These are phyloP conservation scores for Diarsia rubi DNA, from an alignment of 2,888 invertebrate genomes.

Conservation along the genomic window DNA sequence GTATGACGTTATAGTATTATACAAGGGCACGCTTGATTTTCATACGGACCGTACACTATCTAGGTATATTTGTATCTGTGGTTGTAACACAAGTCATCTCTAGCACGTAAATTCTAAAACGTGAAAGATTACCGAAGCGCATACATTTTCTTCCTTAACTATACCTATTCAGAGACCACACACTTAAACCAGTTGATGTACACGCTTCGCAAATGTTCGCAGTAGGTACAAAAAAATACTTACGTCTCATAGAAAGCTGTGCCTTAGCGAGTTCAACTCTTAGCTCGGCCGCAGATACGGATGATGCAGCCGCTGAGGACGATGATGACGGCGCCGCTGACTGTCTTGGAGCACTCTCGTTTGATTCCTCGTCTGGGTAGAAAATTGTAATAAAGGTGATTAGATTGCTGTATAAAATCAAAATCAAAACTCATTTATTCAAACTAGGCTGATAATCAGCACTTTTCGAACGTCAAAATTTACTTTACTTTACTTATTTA, in stretches of 20 bases:
- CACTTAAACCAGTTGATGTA: neutral
- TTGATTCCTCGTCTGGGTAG: constrained; percentile 83
- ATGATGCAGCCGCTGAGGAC: constrained; percentile 71
- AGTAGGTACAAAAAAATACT: constrained; percentile 45
- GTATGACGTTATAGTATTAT: too few relatives aligned
- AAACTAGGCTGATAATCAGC: too few relatives aligned
- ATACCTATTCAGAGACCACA: neutral
- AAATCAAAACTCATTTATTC: too few relatives aligned
- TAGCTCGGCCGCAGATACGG: constrained; percentile 67
- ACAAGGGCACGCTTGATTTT: too few relatives aligned
- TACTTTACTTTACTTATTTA: too few relatives aligned
- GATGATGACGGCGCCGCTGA: constrained; percentile 71
- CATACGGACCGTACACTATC: too few relatives aligned
- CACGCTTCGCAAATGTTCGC: neutral
- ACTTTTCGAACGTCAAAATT: too few relatives aligned
- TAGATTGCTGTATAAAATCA: neutral
- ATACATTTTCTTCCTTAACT: neutral
- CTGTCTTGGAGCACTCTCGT: constrained; percentile 77
- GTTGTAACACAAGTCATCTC: too few relatives aligned
- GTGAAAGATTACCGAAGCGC: neutral
- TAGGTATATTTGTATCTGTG: too few relatives aligned
- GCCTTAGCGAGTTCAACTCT: constrained; percentile 62
- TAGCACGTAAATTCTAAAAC: too few relatives aligned
- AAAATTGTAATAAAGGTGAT: neutral
- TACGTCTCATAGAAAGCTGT: constrained; percentile 69